Base-by-base conservation (phyloP, 2,113 vertebrate species). In the Hydrolagus affinis region DNA sequence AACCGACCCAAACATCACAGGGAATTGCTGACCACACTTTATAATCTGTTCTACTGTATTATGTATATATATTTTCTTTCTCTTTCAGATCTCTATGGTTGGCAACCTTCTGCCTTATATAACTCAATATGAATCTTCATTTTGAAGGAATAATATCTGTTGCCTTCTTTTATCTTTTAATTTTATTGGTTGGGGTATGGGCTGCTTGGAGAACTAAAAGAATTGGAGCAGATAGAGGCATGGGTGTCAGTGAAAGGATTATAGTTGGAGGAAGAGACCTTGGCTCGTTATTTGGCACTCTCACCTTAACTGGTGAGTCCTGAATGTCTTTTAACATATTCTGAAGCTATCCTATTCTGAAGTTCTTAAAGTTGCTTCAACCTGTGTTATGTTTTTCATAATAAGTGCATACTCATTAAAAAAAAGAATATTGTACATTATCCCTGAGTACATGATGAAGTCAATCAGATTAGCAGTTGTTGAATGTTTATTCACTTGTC, bases 131-230 rank as follows among this genome's bases (percentile, higher is more conserved):
- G 97, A 87, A 94, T 89, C 95, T 99, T 91, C 97, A 98, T 86
- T 92, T 90, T 87, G 97, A 96, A 86, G 98, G 98, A 87, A 90
- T 99, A 77, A 91, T 98, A 89, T 97, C 97, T 64, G 98, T 99
- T 83, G 91, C 96, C 64, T 66, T 98, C 25, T 99, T 99, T 91
- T 99, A 99, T 87, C 85, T 98, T 88, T 90, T 96, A 72, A 98
- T 99, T 87, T 89, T 99, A 70, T 90, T 93, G 59, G 97, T 99
- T 88, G 98, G 97, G 25, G 98, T 99, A 89, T 99, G 98, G 98
- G 98, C 98, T 70, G 96, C 98, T 15, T 99, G 98, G 97, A 98
- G 96, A 91, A 99, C 97, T 89, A 99, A 98, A 89, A 96, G 94
- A 89, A 94, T 93, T 0, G 91, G 95, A 69, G 92, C 88, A 0